phyloP scores from a whole-genome alignment of 2,888 invertebrate species.

The Galeopsomyia nigrocyanea region DNA sequence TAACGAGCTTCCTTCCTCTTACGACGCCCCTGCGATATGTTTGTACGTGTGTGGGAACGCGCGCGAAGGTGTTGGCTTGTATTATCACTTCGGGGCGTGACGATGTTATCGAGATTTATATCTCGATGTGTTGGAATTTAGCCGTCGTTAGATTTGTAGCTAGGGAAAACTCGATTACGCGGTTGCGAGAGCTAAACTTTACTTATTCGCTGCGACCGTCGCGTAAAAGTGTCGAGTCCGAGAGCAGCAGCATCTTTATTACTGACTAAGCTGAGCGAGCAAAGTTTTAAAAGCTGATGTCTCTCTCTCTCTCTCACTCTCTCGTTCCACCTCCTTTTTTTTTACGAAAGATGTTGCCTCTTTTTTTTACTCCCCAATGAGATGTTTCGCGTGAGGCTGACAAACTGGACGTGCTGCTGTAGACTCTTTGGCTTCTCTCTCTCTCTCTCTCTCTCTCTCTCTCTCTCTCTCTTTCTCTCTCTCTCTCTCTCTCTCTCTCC shows the following conservation, averaged over 20 bases:
- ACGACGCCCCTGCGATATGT: too few species aligned
- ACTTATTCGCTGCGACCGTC: too few species aligned
- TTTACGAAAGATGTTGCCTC: constrained; percentile 27
- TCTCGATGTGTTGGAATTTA: too few species aligned
- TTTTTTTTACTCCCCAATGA: not conserved
- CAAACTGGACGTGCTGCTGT: constrained; percentile 28
- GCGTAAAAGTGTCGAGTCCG: too few species aligned
- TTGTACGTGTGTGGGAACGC: not conserved
- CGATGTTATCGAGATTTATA: not conserved
- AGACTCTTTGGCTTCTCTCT: constrained; percentile 46
- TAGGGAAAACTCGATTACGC: too few species aligned
- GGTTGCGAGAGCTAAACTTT: too few species aligned
- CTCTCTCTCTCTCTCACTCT: too few species aligned
- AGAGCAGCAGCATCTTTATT: constrained; percentile 57
- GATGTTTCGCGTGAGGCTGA: constrained; percentile 16
- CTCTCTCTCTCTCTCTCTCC: too few species aligned
- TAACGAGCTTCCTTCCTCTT: constrained; percentile 1
- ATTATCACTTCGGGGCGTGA: not conserved
- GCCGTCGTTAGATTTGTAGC: too few species aligned
- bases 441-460: too few species aligned
- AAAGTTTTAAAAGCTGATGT: constrained; percentile 36
- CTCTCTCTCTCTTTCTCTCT: constrained; percentile 11
- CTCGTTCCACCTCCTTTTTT: constrained; percentile 35
- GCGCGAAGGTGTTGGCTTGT: not conserved
- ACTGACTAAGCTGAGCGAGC: constrained; percentile 58